Evolutionary conservation across 37 sponge, comb jelly and placozoan species (phyloP).

Genomic region (Beroe forskalii): DNA sequence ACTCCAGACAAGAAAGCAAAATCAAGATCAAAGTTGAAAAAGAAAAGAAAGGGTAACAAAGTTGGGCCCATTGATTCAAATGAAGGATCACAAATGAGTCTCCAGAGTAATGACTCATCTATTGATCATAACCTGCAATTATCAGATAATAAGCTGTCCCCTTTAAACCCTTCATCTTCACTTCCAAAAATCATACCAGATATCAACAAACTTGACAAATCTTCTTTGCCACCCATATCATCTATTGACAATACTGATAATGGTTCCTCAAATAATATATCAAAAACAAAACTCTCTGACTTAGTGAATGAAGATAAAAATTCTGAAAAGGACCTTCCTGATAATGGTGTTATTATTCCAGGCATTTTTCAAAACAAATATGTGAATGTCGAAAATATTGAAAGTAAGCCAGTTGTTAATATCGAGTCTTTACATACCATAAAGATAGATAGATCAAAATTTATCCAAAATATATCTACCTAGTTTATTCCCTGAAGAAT

Average conservation of each 20-base stretch:
- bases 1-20: not conserved
- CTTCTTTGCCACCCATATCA: slow-evolving; percentile 1
- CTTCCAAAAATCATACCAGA: not conserved
- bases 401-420: not conserved
- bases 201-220: not conserved
- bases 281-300: not conserved
- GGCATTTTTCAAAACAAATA: slow-evolving; percentile 19
- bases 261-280: not conserved
- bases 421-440: not conserved
- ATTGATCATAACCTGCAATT: not conserved
- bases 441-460: not conserved
- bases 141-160: not conserved
- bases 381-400: not conserved
- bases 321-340: no score
- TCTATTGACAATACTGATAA: not conserved
- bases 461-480: not conserved
- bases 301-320: not conserved
- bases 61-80: not conserved
- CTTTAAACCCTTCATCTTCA: not conserved
- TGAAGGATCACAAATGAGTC: slow-evolving; percentile 27
- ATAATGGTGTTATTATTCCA: not conserved
- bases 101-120: not conserved
- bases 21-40: slow-evolving; percentile 14
- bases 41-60: slow-evolving; percentile 1
- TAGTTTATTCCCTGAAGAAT: no score